phyloP scores from a whole-genome alignment of 2,797 vertebrate species.

The Lerista edwardsae region DNA sequence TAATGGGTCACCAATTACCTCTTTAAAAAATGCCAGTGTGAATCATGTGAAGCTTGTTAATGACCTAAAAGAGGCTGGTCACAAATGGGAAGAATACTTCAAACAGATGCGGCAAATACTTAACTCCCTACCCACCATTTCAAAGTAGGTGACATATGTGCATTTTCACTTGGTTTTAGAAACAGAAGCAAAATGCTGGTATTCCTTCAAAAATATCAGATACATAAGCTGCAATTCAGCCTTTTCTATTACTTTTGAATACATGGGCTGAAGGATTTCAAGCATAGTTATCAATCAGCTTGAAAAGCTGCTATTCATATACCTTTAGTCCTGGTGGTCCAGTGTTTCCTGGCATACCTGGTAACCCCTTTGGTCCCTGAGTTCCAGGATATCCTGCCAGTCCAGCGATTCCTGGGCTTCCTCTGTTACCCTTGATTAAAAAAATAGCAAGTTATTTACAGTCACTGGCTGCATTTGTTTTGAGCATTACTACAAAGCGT shows the following conservation, averaged over 20 bases:
- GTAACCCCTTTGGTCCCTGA: conserved; percentile 83
- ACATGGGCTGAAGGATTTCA: background rate
- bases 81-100: conserved; percentile 18
- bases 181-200: background rate
- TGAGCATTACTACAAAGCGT: conserved; percentile 8
- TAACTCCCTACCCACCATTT: conserved; percentile 1
- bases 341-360: conserved; percentile 84
- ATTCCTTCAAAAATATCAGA: background rate
- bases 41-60: background rate
- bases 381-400: conserved; percentile 85
- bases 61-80: background rate
- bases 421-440: conserved; percentile 83
- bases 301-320: conserved; percentile 11
- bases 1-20: background rate
- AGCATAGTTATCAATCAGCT: background rate
- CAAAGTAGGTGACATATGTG: background rate
- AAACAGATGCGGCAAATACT: background rate
- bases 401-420: conserved; percentile 82
- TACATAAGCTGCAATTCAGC: background rate
- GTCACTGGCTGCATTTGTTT: background rate
- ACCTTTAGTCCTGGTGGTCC: conserved; percentile 90
- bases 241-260: background rate
- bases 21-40: background rate
- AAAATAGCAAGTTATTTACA: conserved; percentile 42
- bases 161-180: conserved; percentile 20